phyloP scores from a whole-genome alignment of 2,113 vertebrate species.

The Antechinus flavipes region DNA sequence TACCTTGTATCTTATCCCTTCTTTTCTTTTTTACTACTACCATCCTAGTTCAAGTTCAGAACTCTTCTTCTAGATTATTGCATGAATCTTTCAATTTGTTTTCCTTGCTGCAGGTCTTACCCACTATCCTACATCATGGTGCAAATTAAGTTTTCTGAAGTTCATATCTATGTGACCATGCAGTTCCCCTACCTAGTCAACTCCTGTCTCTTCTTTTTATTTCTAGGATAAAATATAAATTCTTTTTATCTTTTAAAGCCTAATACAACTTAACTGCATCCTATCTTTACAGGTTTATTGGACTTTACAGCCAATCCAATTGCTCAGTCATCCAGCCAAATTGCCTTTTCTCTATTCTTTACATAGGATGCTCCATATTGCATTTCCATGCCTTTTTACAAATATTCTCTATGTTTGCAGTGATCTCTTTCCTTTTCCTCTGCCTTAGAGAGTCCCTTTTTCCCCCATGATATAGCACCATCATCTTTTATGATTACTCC shows the following conservation, averaged over 20 bases:
- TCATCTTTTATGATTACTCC: not conserved
- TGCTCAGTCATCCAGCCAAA: not conserved
- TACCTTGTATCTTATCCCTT: not conserved
- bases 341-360: not conserved
- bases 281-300: not conserved
- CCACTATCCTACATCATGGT: not conserved
- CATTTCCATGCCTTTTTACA: not conserved
- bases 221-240: not conserved
- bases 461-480: not conserved
- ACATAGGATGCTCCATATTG: not conserved
- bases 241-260: not conserved
- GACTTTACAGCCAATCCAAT: not conserved
- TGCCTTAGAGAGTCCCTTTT: not conserved
- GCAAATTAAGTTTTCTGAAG: not conserved
- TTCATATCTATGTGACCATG: not conserved
- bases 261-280: not conserved
- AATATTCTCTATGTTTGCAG: not conserved
- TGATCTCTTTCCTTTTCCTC: not conserved
- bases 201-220: not conserved
- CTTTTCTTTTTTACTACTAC: not conserved
- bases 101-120: not conserved
- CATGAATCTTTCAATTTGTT: not conserved
- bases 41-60: not conserved
- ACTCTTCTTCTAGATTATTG: not conserved
- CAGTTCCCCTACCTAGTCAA: not conserved